Evolutionary conservation across 2,888 invertebrate species (phyloP).

Genomic region (Blastobasis adustella): DNA sequence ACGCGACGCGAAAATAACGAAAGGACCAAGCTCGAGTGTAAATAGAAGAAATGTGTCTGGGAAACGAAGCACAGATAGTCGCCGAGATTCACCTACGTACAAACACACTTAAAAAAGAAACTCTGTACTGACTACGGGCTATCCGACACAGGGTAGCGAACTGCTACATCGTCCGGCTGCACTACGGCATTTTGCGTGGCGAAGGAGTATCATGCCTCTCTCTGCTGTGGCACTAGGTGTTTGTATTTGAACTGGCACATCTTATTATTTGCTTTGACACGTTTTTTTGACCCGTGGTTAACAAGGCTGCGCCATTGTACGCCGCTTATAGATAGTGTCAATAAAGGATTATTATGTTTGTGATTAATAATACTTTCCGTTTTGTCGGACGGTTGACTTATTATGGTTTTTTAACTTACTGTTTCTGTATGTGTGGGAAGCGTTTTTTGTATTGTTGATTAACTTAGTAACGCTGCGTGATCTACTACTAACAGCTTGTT

Average conservation of each 20-base stretch:
- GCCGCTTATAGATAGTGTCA: slow-evolving; percentile 59
- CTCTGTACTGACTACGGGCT: no score
- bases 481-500: slow-evolving; percentile 11
- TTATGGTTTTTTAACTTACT: not conserved
- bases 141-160: no score
- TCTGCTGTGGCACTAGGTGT: slow-evolving; percentile 38
- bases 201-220: slow-evolving; percentile 18
- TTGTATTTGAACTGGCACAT: slow-evolving; percentile 36
- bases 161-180: no score
- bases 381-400: not conserved
- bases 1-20: slow-evolving; percentile 38
- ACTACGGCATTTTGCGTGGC: not conserved
- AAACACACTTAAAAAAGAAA: no score
- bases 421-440: not conserved
- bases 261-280: slow-evolving; percentile 57
- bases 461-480: not conserved
- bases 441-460: not conserved
- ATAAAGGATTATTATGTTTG: slow-evolving; percentile 51
- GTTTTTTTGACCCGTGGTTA: slow-evolving; percentile 57
- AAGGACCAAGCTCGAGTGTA: slow-evolving; percentile 52
- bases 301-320: slow-evolving; percentile 59
- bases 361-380: slow-evolving; percentile 42
- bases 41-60: slow-evolving; percentile 40
- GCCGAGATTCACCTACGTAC: slow-evolving; percentile 37
- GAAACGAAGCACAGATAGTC: slow-evolving; percentile 45